A percentile compares a stretch with the other conserved stretches of the same genome.
Conservation (phyloP, 2,888 invertebrate species). For the Chelonus formosanus region DNA sequence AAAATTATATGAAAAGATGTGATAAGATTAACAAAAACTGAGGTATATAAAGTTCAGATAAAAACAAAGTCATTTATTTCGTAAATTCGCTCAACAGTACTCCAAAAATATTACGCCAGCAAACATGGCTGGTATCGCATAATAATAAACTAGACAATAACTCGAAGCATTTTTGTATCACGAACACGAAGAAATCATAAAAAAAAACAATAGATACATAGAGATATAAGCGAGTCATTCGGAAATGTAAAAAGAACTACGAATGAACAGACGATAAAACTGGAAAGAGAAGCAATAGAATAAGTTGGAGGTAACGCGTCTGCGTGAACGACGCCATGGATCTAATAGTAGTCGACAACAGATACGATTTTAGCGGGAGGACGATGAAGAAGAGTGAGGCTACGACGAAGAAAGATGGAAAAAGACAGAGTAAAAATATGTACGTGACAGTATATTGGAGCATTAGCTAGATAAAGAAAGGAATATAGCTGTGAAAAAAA, state of each 20-base stretch:
- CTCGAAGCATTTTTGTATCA: neutral
- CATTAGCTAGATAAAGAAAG: conserved; percentile 32
- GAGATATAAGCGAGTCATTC: neutral
- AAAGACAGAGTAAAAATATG: conserved; percentile 15
- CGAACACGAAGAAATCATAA: neutral
- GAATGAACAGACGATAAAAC: conserved; percentile 37
- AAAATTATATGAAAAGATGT: no score
- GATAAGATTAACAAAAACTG: no score
- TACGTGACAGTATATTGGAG: conserved; percentile 18
- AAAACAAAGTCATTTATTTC: no score
- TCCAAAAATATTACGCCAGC: no score
- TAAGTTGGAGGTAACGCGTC: conserved; percentile 37
- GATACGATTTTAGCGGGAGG: conserved; percentile 23
- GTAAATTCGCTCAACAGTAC: no score
- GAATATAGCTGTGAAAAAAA: conserved; percentile 38
- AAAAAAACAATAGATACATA: conserved; percentile 1
- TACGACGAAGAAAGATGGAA: conserved; percentile 13
- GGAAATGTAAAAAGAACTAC: conserved; percentile 19
- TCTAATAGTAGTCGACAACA: conserved; percentile 34
- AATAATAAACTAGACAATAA: no score
- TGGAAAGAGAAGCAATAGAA: conserved; percentile 30
- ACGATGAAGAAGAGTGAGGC: conserved; percentile 19
- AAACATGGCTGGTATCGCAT: no score
- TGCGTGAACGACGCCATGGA: conserved; percentile 40
- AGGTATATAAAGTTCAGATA: no score